These are phyloP conservation scores for Eurytoma adleriae DNA, from an alignment of 2,888 invertebrate species.

Conservation along the genomic window DNA sequence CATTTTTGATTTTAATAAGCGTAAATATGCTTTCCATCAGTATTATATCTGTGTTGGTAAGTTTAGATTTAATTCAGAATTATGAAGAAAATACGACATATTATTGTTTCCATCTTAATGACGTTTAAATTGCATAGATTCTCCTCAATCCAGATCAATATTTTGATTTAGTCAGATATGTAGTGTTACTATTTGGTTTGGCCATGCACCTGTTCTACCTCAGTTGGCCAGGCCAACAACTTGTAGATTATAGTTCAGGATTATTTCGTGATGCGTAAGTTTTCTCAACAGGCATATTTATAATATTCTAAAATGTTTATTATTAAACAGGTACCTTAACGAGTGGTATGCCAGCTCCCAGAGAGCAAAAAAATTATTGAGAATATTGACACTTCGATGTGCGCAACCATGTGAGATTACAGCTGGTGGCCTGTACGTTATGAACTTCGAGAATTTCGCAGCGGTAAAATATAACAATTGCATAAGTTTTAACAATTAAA, in stretches of 20 bases:
- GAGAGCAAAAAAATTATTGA: constrained; percentile 22
- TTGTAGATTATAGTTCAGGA: constrained; percentile 12
- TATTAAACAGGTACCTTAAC: constrained; percentile 12
- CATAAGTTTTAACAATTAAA: too few relatives aligned
- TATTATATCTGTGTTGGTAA: background rate
- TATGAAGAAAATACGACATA: too few relatives aligned
- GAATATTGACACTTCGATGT: constrained; percentile 8
- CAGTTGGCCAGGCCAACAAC: constrained; percentile 27
- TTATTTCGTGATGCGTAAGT: constrained; percentile 15
- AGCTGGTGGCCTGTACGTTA: constrained; percentile 15
- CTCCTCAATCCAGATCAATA: background rate
- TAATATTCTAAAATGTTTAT: too few relatives aligned
- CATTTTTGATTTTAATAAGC: background rate
- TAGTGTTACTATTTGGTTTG: background rate
- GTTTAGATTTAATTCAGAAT: background rate
- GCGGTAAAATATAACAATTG: constrained; percentile 2
- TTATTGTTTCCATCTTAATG: background rate
- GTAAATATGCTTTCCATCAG: background rate
- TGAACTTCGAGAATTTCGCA: constrained; percentile 28
- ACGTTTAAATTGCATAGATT: background rate
- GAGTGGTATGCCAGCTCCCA: constrained; percentile 6
- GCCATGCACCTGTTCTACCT: constrained; percentile 13
- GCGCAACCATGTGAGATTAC: constrained; percentile 21
- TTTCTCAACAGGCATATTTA: too few relatives aligned
- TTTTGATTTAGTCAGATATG: constrained; percentile 1